These are phyloP conservation scores for Platypus cylindrus DNA, from an alignment of 2,888 invertebrate species.

Conservation along the genomic window DNA sequence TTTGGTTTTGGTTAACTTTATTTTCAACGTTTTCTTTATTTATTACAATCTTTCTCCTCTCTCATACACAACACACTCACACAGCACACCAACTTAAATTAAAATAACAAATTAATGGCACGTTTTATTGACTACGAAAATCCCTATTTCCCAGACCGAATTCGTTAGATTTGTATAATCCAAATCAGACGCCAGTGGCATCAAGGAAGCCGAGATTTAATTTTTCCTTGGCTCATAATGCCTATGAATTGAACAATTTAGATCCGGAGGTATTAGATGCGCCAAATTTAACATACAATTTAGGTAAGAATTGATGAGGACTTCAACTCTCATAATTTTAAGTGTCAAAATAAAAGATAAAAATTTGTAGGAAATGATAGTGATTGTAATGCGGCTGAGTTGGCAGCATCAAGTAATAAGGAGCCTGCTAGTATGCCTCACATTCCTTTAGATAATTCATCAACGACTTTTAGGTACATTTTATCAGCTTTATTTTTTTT, in stretches of 20 bases:
- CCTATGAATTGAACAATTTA: slow-evolving; percentile 52
- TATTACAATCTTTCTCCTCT: too few species aligned
- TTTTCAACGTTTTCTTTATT: slow-evolving; percentile 3
- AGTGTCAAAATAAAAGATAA: too few species aligned
- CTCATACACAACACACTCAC: too few species aligned
- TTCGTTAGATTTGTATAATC: slow-evolving; percentile 51
- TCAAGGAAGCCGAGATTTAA: slow-evolving; percentile 57
- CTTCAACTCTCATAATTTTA: too few species aligned
- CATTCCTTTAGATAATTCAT: slow-evolving; percentile 25
- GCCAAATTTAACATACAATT: slow-evolving; percentile 37
- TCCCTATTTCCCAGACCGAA: slow-evolving; percentile 44
- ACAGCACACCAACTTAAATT: too few species aligned
- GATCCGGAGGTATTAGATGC: slow-evolving; percentile 53
- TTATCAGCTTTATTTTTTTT: neutral
- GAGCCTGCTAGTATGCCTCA: slow-evolving; percentile 47
- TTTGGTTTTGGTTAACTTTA: slow-evolving; percentile 1
- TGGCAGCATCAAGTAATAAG: too few species aligned
- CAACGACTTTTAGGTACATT: slow-evolving; percentile 9
- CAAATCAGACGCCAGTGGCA: slow-evolving; percentile 46
- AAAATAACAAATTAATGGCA: too few species aligned
- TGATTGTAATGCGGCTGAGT: too few species aligned
- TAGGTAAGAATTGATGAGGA: too few species aligned
- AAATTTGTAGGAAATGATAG: too few species aligned
- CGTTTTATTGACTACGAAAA: too few species aligned
- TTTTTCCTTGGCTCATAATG: slow-evolving; percentile 52